These are phyloP conservation scores for Cheilosia variabilis DNA, from an alignment of 2,888 invertebrate species.

Conservation along the genomic window DNA sequence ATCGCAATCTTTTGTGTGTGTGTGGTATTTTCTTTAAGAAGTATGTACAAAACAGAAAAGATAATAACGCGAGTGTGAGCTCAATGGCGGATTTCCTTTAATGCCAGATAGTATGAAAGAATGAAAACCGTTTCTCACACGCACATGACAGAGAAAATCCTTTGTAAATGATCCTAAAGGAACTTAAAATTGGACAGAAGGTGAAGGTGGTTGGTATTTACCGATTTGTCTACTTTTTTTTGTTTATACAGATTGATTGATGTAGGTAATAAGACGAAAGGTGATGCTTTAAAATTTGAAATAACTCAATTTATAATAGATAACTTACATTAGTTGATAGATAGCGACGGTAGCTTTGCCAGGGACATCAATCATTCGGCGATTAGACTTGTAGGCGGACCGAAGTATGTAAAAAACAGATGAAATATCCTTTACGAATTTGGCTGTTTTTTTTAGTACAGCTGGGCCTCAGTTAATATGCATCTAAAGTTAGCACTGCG, in stretches of 20 bases:
- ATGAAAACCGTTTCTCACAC: neutral
- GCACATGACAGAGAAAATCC: conserved; percentile 36
- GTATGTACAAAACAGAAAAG: neutral
- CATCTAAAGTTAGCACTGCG: no score
- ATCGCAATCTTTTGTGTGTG: neutral
- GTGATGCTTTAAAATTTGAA: conserved; percentile 32
- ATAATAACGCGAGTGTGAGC: conserved; percentile 10
- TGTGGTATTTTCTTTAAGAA: neutral
- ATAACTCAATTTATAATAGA: conserved; percentile 27
- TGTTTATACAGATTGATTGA: conserved; percentile 17
- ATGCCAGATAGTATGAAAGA: conserved; percentile 2
- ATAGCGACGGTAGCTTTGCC: neutral
- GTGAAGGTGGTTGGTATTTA: neutral
- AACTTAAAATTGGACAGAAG: conserved; percentile 27
- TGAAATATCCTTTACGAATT: no score
- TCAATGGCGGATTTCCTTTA: conserved; percentile 14
- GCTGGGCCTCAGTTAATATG: no score
- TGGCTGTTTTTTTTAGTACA: no score
- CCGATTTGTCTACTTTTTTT: neutral
- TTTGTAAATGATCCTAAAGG: conserved; percentile 44
- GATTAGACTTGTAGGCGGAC: no score
- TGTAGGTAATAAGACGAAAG: conserved; percentile 29
- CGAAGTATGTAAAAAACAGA: no score
- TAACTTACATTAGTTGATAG: neutral
- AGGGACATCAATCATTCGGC: neutral